Conservation (phyloP, 2,888 invertebrate genomes). For the Spodoptera picta region DNA sequence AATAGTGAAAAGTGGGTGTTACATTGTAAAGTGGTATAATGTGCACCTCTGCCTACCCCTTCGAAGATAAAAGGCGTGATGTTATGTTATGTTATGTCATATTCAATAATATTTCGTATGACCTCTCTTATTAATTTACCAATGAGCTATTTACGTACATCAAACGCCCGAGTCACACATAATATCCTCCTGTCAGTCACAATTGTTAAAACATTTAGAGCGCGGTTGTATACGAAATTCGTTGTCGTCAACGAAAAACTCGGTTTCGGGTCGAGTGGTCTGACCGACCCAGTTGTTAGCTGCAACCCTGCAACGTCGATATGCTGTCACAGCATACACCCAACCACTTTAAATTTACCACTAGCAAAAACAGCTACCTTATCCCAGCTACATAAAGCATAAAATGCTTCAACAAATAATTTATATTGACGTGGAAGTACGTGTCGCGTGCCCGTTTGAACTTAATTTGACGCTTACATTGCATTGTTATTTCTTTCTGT, state of each 20-base stretch:
- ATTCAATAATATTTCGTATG: too few relatives aligned
- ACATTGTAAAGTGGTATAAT: too few relatives aligned
- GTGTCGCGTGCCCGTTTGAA: conserved; percentile 69
- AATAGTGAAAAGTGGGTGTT: too few relatives aligned
- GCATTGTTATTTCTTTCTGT: conserved; percentile 72
- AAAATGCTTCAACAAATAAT: conserved; percentile 57
- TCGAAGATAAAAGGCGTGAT: too few relatives aligned
- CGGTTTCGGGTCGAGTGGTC: conserved; percentile 76
- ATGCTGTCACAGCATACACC: conserved; percentile 69
- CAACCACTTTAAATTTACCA: conserved; percentile 55
- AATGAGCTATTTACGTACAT: conserved; percentile 15
- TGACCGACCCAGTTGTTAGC: conserved; percentile 78
- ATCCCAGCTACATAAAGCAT: conserved; percentile 56
- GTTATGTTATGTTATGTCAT: too few relatives aligned
- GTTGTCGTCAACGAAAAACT: conserved; percentile 62
- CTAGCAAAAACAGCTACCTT: conserved; percentile 53
- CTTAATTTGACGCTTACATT: conserved; percentile 73
- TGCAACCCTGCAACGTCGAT: conserved; percentile 69
- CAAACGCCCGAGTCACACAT: conserved; percentile 33
- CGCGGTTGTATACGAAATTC: conserved; percentile 62
- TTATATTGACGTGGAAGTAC: conserved; percentile 60
- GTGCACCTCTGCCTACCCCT: too few relatives aligned
- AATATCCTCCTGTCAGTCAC: conserved; percentile 54
- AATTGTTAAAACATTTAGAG: conserved; percentile 57
- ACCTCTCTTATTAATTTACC: too few relatives aligned